A percentile compares a stretch with the other conserved stretches of the same genome.
Conservation (phyloP, 1,140 invertebrate genomes). For the Berghia stephanieae region DNA sequence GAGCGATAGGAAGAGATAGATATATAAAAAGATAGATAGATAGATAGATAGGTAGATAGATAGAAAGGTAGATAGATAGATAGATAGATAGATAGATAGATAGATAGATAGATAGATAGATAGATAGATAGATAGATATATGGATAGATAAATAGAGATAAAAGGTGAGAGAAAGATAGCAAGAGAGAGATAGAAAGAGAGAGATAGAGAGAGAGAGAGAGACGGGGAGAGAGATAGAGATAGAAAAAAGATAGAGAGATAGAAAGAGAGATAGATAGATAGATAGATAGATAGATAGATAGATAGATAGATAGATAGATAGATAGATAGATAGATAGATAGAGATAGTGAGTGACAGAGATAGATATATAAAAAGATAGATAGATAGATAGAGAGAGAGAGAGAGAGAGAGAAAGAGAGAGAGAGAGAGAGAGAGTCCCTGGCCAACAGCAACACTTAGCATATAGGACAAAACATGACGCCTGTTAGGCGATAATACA, state of each 20-base stretch:
- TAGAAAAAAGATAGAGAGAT: conserved; percentile 11
- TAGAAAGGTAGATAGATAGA: no score
- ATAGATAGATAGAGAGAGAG: conserved; percentile 15
- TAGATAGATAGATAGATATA: background rate
- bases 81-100: no score
- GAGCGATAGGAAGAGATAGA: no score
- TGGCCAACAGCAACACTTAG: conserved; percentile 4
- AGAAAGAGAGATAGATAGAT: conserved; percentile 12
- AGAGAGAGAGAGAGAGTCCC: conserved; percentile 24
- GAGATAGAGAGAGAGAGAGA: conserved; percentile 28
- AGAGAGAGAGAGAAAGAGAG: conserved; percentile 21
- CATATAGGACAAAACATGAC: background rate
- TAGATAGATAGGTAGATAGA: no score
- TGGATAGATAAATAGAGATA: background rate
- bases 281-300: conserved; percentile 26
- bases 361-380: conserved; percentile 22
- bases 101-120: background rate
- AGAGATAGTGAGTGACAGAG: conserved; percentile 21
- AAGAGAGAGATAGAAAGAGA: conserved; percentile 9
- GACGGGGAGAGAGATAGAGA: conserved; percentile 27
- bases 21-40: no score
- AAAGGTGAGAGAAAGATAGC: background rate
- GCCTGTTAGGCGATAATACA: background rate
- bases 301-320: conserved; percentile 28
- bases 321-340: conserved; percentile 14